These are phyloP conservation scores for Crossocerus cetratus DNA, from an alignment of 2,888 invertebrate species.

Conservation along the genomic window DNA sequence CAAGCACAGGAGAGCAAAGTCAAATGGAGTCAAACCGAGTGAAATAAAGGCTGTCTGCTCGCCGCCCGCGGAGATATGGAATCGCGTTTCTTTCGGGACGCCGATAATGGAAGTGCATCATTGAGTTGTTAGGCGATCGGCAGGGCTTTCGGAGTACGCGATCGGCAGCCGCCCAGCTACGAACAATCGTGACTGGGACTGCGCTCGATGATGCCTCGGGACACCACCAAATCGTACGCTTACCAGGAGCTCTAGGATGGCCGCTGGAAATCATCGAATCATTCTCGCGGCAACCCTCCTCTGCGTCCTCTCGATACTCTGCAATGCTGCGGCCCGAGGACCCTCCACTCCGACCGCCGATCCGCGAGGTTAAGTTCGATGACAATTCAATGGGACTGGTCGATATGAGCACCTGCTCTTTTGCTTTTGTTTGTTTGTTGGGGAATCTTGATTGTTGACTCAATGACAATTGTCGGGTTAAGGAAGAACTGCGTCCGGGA, in stretches of 20 bases:
- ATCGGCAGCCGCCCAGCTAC: too few species aligned
- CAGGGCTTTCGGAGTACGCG: too few species aligned
- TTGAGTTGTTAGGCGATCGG: too few species aligned
- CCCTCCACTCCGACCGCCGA: neutral
- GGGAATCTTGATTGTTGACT: neutral
- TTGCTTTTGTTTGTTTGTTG: neutral
- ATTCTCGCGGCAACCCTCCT: conserved; percentile 61
- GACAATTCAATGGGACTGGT: neutral
- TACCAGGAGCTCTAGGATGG: conserved; percentile 61
- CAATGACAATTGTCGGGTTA: too few species aligned
- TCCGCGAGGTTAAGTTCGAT: neutral
- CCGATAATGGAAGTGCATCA: too few species aligned
- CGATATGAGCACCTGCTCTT: neutral
- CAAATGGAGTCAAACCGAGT: too few species aligned
- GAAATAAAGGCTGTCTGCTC: too few species aligned
- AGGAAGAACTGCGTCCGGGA: too few species aligned
- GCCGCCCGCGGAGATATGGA: too few species aligned
- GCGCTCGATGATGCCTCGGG: neutral
- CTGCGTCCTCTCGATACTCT: conserved; percentile 34
- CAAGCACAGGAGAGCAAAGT: too few species aligned
- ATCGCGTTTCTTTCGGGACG: too few species aligned
- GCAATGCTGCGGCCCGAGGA: conserved; percentile 49
- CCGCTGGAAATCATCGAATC: conserved; percentile 58
- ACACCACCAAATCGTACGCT: neutral
- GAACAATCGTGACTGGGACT: neutral